phyloP scores from a whole-genome alignment of 2,797 vertebrate genomes.

The Myoxocephalus aenaeus region DNA sequence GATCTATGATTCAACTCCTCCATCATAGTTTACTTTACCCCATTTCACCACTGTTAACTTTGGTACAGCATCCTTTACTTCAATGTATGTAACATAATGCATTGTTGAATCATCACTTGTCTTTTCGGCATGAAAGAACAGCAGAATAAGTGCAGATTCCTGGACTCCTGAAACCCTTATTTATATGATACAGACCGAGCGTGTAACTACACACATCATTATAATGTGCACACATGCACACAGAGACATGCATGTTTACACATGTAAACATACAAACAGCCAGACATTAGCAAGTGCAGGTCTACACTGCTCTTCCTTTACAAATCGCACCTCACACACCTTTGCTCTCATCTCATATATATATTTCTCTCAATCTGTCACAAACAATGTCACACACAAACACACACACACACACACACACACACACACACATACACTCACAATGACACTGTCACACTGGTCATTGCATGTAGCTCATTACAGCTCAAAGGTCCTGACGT shows the following conservation, averaged over 20 bases:
- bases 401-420: not conserved
- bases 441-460: slow-evolving; percentile 34
- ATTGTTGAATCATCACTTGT: slow-evolving; percentile 8
- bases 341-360: slow-evolving; percentile 17
- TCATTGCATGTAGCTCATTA: slow-evolving; percentile 28
- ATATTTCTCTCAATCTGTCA: slow-evolving; percentile 35
- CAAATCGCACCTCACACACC: slow-evolving; percentile 35
- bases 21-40: slow-evolving; percentile 3
- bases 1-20: slow-evolving; percentile 22
- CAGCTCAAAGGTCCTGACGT: slow-evolving; percentile 31
- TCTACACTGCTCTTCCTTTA: slow-evolving; percentile 12
- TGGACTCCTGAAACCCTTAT: slow-evolving; percentile 1
- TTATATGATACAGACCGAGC: not conserved
- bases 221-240: slow-evolving; percentile 17
- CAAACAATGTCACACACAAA: slow-evolving; percentile 14
- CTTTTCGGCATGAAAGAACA: not conserved
- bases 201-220: slow-evolving; percentile 7
- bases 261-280: slow-evolving; percentile 32
- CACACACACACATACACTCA: not conserved
- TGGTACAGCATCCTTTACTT: not conserved
- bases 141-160: slow-evolving; percentile 24
- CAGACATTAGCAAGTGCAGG: slow-evolving; percentile 17
- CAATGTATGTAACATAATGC: not conserved
- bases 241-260: slow-evolving; percentile 20
- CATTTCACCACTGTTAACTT: slow-evolving; percentile 3